These are phyloP conservation scores for Disparrhopalites patrizii DNA, from an alignment of 2,888 invertebrate genomes.

Conservation along the genomic window DNA sequence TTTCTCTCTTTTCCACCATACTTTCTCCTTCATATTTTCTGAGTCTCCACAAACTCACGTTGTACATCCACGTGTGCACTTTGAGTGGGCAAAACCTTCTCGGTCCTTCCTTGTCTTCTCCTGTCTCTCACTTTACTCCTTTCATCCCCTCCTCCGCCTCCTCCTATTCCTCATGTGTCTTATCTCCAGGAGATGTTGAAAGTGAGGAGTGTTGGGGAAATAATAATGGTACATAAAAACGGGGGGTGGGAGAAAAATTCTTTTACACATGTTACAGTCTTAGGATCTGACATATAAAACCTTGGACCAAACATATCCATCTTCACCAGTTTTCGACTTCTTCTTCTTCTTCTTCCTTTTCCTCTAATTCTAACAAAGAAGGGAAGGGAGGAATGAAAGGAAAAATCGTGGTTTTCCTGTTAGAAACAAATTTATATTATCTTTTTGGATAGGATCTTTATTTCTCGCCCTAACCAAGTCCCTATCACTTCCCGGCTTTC, in stretches of 20 bases:
- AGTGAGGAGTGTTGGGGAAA: no score
- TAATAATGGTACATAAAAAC: background rate
- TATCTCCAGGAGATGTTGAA: background rate
- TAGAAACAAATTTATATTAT: constrained; percentile 1
- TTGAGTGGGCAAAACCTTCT: no score
- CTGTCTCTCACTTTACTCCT: no score
- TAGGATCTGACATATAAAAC: background rate
- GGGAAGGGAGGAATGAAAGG: no score
- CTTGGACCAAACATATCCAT: background rate
- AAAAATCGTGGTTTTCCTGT: background rate
- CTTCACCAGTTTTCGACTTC: background rate
- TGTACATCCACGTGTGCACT: background rate
- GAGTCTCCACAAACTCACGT: background rate
- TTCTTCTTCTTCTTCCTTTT: background rate
- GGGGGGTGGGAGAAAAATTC: background rate
- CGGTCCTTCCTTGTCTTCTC: no score
- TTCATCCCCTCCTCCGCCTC: background rate
- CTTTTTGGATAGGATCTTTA: constrained; percentile 1
- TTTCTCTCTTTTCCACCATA: background rate
- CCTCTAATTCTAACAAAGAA: background rate
- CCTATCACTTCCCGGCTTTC: constrained; percentile 1
- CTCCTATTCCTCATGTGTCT: background rate
- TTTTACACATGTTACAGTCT: no score
- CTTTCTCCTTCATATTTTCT: no score
- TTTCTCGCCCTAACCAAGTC: constrained; percentile 2